Conservation (phyloP, 2,113 vertebrate species). For the Marmota flaviventris region DNA sequence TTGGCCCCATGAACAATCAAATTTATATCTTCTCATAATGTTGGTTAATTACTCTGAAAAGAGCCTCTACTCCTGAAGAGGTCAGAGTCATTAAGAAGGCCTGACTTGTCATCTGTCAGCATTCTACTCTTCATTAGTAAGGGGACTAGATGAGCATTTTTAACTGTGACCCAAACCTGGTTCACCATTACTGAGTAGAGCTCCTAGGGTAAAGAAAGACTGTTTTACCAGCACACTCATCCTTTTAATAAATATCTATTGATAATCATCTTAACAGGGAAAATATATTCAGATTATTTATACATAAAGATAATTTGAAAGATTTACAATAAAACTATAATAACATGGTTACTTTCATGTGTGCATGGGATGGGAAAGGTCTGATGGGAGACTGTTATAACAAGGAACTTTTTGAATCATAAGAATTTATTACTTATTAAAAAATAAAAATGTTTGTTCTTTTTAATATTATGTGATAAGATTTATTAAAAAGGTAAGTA, state of each 20-base stretch:
- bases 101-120: background rate
- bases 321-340: background rate
- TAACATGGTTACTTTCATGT: background rate
- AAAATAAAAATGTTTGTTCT: conserved; percentile 1
- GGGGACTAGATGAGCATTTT: background rate
- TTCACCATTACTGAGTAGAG: background rate
- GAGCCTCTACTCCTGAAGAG: background rate
- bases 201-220: background rate
- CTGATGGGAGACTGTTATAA: background rate
- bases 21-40: background rate
- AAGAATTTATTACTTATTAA: background rate
- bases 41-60: background rate
- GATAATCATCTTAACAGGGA: conserved; percentile 2
- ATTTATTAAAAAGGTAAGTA: background rate
- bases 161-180: background rate
- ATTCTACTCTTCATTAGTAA: background rate
- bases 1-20: background rate
- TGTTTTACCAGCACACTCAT: background rate
- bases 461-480: background rate
- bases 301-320: background rate
- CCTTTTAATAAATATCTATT: conserved; percentile 33
- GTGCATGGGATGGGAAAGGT: background rate
- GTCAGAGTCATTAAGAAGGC: background rate
- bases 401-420: background rate
- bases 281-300: background rate